phyloP scores from a whole-genome alignment of 2,888 invertebrate species.

The Watsonalla binaria region DNA sequence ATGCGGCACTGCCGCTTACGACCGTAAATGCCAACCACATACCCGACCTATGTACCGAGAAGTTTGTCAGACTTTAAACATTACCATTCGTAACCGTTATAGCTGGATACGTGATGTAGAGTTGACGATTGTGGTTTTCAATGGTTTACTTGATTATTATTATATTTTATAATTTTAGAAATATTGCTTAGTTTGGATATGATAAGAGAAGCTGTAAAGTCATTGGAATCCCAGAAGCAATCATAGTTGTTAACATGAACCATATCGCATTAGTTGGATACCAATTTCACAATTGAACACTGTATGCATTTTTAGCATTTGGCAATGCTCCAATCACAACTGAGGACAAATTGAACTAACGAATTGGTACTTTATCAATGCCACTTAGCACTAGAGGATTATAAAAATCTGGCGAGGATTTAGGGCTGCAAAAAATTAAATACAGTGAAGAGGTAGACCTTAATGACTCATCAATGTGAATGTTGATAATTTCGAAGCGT shows the following conservation, averaged over 20 bases:
- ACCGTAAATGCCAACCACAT: background rate
- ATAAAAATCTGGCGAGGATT: too few species aligned
- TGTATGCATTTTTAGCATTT: slow-evolving; percentile 35
- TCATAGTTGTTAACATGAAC: background rate
- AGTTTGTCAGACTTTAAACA: background rate
- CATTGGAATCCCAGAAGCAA: background rate
- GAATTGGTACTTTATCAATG: slow-evolving; percentile 41
- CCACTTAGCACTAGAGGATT: slow-evolving; percentile 4
- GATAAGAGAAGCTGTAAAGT: too few species aligned
- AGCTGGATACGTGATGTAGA: too few species aligned
- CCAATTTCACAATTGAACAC: slow-evolving; percentile 24
- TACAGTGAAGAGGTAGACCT: too few species aligned
- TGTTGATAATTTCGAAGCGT: background rate
- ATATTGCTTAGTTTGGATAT: too few species aligned
- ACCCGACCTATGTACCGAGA: background rate
- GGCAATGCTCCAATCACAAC: slow-evolving; percentile 35
- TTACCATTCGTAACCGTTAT: background rate
- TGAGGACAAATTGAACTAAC: slow-evolving; percentile 43
- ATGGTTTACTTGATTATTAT: too few species aligned
- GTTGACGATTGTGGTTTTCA: too few species aligned
- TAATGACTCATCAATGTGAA: too few species aligned
- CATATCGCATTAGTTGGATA: slow-evolving; percentile 4
- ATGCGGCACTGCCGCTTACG: slow-evolving; percentile 12
- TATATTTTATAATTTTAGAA: too few species aligned
- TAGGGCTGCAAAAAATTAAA: too few species aligned